Evolutionary conservation across 2,797 vertebrate species (phyloP), one percentile per base, ranked within the genome.

Genomic region (Neostethus bicornis): DNA sequence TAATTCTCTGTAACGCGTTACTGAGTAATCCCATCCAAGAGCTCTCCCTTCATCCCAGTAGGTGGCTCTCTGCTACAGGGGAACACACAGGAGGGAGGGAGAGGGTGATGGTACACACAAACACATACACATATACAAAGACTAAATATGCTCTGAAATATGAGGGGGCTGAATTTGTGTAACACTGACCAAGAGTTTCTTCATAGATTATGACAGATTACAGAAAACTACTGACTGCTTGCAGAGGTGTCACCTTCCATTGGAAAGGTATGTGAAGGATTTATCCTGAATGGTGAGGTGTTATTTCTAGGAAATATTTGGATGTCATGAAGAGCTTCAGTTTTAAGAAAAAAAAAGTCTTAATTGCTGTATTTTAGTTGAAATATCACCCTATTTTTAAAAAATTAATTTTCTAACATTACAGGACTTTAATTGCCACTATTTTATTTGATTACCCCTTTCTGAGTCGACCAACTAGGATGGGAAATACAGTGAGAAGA

Each of bases 51-150:
- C 59, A 34, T 77, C 86, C 87, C 84, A 77, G 85, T 84, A 90
- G 87, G 84, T 89, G 90, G 82, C 86, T 89, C 90, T 77, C 83
- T 49, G 79, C 75, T 73, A 72, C 85, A 75, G 67, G 49, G 14
- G 66, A 82, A 73, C 61, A 73, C 61, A 45, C 72, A 55, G 61
- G 56, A 11, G 75, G 81, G 49, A 57, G 41, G 47, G 55, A 19
- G 50, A 34, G 16, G 6, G 35, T 7, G 9, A 21, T 3, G 7
- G 10, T 21, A 39, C 7, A 49, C 20, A 26, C 32, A 20, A 4
- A 12, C 39, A 4, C 14, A 1, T 14, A 26, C 7, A 42, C 50
- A n/a, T n/a, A n/a, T n/a, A 8, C 37, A 45, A 8, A 28, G 24
- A 43, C 1, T 32, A 17, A 42, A 23, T 14, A 1, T 29, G 3